Evolutionary conservation across 2,888 invertebrate species (phyloP).

Genomic region (Ormyrus nitidulus): DNA sequence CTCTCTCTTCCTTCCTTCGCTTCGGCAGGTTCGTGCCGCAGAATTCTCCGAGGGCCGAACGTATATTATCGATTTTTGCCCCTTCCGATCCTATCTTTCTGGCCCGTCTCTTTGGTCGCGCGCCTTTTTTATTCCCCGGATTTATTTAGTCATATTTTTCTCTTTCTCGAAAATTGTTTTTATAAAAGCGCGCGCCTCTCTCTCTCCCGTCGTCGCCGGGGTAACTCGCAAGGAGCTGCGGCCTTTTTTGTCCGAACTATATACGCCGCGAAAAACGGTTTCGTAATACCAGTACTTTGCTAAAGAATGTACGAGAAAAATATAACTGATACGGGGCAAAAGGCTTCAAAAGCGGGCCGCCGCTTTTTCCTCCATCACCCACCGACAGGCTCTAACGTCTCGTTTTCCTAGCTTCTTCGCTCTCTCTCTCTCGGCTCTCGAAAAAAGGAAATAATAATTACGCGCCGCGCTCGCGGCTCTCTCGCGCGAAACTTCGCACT

Average conservation of each 20-base stretch:
- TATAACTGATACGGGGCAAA: too few relatives aligned
- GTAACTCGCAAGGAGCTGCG: neutral
- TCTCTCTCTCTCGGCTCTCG: neutral
- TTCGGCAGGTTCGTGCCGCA: slow-evolving; percentile 15
- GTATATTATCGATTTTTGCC: slow-evolving; percentile 53
- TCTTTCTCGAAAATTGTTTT: neutral
- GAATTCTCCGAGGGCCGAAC: slow-evolving; percentile 10
- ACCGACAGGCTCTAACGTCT: neutral
- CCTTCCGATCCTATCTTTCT: slow-evolving; percentile 29
- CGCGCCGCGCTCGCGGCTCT: slow-evolving; percentile 1
- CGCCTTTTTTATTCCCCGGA: neutral
- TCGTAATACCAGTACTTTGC: neutral
- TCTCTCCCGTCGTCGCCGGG: neutral
- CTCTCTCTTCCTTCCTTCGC: slow-evolving; percentile 13
- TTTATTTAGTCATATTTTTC: slow-evolving; percentile 6
- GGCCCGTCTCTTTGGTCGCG: neutral
- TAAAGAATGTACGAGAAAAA: too few relatives aligned
- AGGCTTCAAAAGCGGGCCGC: neutral
- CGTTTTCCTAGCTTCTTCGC: neutral
- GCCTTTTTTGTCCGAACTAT: neutral
- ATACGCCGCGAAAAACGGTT: neutral
- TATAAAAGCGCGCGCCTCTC: neutral
- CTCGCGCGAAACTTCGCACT: slow-evolving; percentile 41
- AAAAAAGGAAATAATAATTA: slow-evolving; percentile 40
- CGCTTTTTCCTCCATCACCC: neutral